Percentiles rank a stretch among this genome's conserved stretches.
phyloP scores from a whole-genome alignment of 2,113 vertebrate species.

The Labrus mixtus region DNA sequence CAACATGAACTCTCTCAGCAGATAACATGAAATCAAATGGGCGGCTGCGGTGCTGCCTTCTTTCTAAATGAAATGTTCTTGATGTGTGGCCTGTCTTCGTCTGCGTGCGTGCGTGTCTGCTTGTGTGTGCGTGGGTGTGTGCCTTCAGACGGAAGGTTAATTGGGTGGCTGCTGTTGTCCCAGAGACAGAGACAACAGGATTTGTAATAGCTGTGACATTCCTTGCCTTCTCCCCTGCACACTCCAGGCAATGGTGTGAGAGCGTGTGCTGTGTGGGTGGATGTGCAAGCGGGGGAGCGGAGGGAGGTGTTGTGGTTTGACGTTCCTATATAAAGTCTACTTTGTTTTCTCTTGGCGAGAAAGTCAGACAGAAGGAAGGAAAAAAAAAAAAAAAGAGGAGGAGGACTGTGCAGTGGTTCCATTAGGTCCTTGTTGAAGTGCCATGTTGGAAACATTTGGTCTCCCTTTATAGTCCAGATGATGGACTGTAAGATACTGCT shows the following conservation, averaged over 20 bases:
- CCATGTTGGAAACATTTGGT: neutral
- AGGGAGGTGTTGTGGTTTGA: constrained; percentile 26
- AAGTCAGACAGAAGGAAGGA: constrained; percentile 20
- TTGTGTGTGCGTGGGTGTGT: constrained; percentile 20
- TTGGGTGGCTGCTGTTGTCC: constrained; percentile 74
- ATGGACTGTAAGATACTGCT: neutral
- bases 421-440: constrained; percentile 7
- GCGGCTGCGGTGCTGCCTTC: constrained; percentile 6
- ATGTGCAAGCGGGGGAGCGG: neutral
- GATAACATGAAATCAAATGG: constrained; percentile 30
- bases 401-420: neutral
- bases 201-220: constrained; percentile 76
- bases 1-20: constrained; percentile 25
- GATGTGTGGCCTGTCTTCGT: constrained; percentile 20
- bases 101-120: constrained; percentile 1
- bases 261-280: constrained; percentile 39
- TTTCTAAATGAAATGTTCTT: constrained; percentile 37
- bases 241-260: constrained; percentile 59
- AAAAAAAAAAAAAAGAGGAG: constrained; percentile 13
- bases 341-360: constrained; percentile 30
- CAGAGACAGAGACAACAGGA: constrained; percentile 70
- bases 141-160: constrained; percentile 73
- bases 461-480: neutral
- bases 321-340: constrained; percentile 41
- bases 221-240: constrained; percentile 48